These are phyloP conservation scores for Archegozetes longisetosus DNA, from an alignment of 1,140 invertebrate genomes.

Conservation along the genomic window DNA sequence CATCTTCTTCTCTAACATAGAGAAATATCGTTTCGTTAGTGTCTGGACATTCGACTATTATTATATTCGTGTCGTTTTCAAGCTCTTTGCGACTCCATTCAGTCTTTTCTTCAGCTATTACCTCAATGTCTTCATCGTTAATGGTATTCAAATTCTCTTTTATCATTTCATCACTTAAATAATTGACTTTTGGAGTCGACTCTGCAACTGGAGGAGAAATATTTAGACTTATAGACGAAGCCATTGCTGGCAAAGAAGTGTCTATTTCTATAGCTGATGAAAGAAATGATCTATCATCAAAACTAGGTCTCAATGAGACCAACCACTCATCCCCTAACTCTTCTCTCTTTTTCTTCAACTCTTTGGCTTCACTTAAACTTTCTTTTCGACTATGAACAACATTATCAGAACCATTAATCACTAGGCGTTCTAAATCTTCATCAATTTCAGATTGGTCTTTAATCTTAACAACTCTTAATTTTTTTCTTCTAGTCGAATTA, in stretches of 20 bases:
- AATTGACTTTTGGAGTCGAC: not conserved
- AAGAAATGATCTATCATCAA: not conserved
- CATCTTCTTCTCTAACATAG: constrained; percentile 3
- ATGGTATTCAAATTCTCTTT: constrained; percentile 5
- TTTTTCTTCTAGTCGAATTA: not conserved
- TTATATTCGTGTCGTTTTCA: not conserved
- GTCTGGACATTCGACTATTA: not conserved
- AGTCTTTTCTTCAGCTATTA: not conserved
- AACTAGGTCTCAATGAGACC: not conserved
- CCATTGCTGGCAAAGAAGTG: no score
- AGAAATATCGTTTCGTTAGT: not conserved
- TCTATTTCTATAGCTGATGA: not conserved
- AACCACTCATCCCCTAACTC: constrained; percentile 7
- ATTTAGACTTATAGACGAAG: not conserved
- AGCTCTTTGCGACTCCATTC: not conserved
- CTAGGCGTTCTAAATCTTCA: not conserved
- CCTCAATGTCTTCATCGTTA: not conserved
- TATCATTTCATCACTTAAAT: not conserved
- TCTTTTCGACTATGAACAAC: not conserved
- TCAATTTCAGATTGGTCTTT: not conserved
- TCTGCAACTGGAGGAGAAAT: not conserved
- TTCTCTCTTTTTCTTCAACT: not conserved
- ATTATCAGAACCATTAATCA: no score
- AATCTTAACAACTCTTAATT: not conserved
- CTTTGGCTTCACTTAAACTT: not conserved